phyloP scores from a whole-genome alignment of 2,888 invertebrate genomes.

The Ecdyonurus torrentis region DNA sequence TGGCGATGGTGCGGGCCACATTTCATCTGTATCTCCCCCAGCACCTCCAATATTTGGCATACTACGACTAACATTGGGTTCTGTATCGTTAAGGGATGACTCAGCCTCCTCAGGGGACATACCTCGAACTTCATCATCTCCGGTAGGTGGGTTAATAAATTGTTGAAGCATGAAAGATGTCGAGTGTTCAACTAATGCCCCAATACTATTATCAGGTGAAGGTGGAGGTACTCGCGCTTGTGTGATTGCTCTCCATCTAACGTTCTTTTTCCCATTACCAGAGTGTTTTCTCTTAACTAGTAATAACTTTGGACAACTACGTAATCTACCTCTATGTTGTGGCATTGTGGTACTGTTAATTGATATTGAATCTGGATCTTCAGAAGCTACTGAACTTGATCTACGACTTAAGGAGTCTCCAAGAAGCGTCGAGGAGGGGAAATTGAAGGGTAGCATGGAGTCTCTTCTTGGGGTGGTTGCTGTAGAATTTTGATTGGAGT shows the following conservation, averaged over 20 bases:
- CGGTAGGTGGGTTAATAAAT: neutral
- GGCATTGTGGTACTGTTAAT: neutral
- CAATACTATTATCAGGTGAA: neutral
- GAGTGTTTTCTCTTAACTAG: neutral
- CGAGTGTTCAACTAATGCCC: neutral
- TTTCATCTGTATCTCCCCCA: neutral
- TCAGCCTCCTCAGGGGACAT: neutral
- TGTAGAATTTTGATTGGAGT: neutral
- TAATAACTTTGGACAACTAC: neutral
- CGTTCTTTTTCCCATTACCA: neutral
- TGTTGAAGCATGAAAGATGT: neutral
- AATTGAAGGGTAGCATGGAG: neutral
- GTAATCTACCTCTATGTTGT: neutral
- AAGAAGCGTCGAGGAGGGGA: neutral
- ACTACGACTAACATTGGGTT: neutral
- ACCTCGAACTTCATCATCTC: neutral
- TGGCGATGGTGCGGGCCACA: neutral
- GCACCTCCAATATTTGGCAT: neutral
- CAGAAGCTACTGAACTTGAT: neutral
- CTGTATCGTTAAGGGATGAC: neutral
- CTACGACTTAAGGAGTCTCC: neutral
- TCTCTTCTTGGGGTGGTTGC: neutral
- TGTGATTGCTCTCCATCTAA: neutral
- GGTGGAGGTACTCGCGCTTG: neutral
- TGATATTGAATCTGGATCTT: neutral